Base-by-base conservation (phyloP, 2,797 vertebrate genomes). In the Tapirus indicus region DNA sequence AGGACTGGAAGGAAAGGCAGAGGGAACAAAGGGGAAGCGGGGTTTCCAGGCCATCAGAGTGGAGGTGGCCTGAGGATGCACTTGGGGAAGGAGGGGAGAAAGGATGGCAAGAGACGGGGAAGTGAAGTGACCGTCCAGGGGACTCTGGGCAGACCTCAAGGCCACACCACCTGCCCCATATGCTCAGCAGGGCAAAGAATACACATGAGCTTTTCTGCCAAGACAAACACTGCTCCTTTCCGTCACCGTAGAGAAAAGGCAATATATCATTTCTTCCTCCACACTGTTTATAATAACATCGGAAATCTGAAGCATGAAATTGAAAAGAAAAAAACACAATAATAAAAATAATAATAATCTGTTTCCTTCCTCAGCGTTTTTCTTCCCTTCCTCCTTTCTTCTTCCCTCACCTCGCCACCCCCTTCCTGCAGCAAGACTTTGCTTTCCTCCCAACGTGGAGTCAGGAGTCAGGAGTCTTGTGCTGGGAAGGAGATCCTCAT, bases 301-400 rank as follows among this genome's bases (percentile, higher is more conserved):
- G 85, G 54, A 92, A 88, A 90, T 91, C 90, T 91, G 84, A 96
- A 98, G 89, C 79, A 92, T 79, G 84, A 96, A 96, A 96, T 49
- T 77, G 72, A 95, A 97, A 90, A 96, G 88, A 52, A 77, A 82
- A 85, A 93, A 88, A 41, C 25, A 88, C 35, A 44, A 52, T 13
- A 44, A 79, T 25, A 58, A 62, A 68, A 27, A 56, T 35, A 72
- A 80, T 35, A 72, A 80, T 2, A 23, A 68, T 68, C 83, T 3
- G 14, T 62, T 93, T 96, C 86, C 38, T 64, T 74, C 75, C 41
- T 35, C 25, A 18, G 69, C 6, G 17, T 35, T 71, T 80, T 92
- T 18, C 68, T 66, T 62, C 85, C 17, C 49, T 23, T 88, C 58
- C 52, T 38, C 17, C 41, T 32, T n/a, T 38, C 78, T 66, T 44